Evolutionary conservation across 2,888 invertebrate species (phyloP).

Genomic region (Phasia obesa): DNA sequence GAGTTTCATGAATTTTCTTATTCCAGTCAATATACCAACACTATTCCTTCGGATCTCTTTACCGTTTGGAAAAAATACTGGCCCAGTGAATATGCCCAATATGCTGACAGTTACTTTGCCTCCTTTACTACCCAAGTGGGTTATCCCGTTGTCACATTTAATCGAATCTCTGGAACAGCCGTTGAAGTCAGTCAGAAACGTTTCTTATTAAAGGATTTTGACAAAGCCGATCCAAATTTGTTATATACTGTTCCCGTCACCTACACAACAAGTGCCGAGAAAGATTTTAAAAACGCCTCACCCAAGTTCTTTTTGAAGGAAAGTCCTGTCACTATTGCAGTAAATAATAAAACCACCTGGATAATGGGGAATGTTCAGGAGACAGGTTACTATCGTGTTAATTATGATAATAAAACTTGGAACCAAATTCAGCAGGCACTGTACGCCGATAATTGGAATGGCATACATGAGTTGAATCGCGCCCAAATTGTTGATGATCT

Average conservation of each 20-base stretch:
- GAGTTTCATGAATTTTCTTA: background rate
- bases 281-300: conserved; percentile 74
- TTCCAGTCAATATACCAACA: conserved; percentile 77
- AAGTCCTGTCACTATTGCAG: background rate
- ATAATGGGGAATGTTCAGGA: conserved; percentile 80
- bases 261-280: conserved; percentile 75
- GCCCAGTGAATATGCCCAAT: conserved; percentile 75
- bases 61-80: conserved; percentile 81
- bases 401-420: conserved; percentile 88
- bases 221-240: conserved; percentile 72
- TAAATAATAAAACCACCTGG: conserved; percentile 73
- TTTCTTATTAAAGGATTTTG: conserved; percentile 76
- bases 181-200: conserved; percentile 77
- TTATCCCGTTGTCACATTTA: conserved; percentile 85
- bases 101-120: conserved; percentile 78
- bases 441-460: conserved; percentile 72
- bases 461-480: conserved; percentile 87
- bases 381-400: conserved; percentile 85
- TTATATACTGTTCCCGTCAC: conserved; percentile 79
- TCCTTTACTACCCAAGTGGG: conserved; percentile 87
- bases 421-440: conserved; percentile 74
- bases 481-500: conserved; percentile 92
- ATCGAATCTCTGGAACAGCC: conserved; percentile 78
- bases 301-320: conserved; percentile 75
- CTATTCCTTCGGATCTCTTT: conserved; percentile 84